phyloP scores from a whole-genome alignment of 2,888 invertebrate species.

The Ctenicera cuprea region DNA sequence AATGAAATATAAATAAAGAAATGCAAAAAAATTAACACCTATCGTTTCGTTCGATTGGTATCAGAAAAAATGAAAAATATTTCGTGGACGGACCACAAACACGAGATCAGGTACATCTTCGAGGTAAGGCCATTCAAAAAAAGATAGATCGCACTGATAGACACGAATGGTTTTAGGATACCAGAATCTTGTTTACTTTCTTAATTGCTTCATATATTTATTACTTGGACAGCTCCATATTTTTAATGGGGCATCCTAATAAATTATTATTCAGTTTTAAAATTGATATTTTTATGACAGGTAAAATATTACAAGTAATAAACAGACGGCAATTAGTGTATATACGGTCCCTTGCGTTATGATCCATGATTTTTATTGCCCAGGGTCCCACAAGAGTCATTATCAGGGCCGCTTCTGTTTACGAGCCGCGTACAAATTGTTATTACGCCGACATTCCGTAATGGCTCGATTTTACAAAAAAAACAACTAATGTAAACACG shows the following conservation, averaged over 20 bases:
- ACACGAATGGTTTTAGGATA: constrained; percentile 54
- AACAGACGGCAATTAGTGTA: constrained; percentile 47
- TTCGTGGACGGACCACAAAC: constrained; percentile 12
- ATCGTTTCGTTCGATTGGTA: neutral
- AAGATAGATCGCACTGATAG: constrained; percentile 52
- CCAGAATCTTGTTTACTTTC: constrained; percentile 63
- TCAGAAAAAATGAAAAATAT: constrained; percentile 16
- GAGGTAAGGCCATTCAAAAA: constrained; percentile 35
- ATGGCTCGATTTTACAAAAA: constrained; percentile 30
- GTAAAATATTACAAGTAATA: constrained; percentile 55
- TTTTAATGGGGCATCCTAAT: constrained; percentile 59
- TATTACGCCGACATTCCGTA: constrained; percentile 21
- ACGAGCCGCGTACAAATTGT: constrained; percentile 30
- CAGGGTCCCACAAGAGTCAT: constrained; percentile 35
- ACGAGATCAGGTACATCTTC: constrained; percentile 31
- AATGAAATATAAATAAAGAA: neutral
- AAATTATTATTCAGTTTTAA: constrained; percentile 58
- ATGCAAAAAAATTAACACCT: constrained; percentile 12
- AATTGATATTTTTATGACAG: constrained; percentile 58
- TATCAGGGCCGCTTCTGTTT: constrained; percentile 40
- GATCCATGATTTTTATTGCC: constrained; percentile 37
- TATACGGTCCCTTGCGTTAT: constrained; percentile 26
- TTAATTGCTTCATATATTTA: constrained; percentile 67
- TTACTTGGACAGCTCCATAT: constrained; percentile 62
- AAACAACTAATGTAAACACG: constrained; percentile 33